Conservation (phyloP, 2,113 vertebrate genomes). For the Aspiorhynchus laticeps region DNA sequence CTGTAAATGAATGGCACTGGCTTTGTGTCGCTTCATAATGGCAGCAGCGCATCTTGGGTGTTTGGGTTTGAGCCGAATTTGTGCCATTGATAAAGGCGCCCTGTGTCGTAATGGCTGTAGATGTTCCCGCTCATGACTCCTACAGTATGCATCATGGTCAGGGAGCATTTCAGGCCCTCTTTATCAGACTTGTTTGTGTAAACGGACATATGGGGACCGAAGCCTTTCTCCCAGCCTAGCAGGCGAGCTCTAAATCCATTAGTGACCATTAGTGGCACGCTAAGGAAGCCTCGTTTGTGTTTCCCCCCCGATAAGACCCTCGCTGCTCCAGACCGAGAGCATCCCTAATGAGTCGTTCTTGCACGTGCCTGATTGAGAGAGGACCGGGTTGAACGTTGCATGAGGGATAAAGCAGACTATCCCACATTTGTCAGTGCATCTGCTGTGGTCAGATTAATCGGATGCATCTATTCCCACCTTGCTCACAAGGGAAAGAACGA, state of each 20-base stretch:
- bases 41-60: background rate
- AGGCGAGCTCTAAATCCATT: conserved; percentile 51
- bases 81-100: background rate
- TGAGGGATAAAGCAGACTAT: background rate
- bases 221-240: conserved; percentile 30
- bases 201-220: conserved; percentile 25
- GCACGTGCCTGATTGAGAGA: background rate
- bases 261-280: conserved; percentile 51
- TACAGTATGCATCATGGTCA: background rate
- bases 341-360: conserved; percentile 45
- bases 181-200: conserved; percentile 17
- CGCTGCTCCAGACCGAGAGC: conserved; percentile 9
- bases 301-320: conserved; percentile 45
- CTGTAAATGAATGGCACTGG: background rate
- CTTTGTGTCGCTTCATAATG: too few species aligned
- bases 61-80: background rate
- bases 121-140: conserved; percentile 15
- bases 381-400: background rate
- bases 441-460: background rate
- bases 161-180: background rate
- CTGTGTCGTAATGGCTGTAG: too few species aligned
- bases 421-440: background rate
- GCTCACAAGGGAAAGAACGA: background rate
- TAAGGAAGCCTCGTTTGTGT: conserved; percentile 47
- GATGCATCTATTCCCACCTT: background rate